A percentile compares a stretch with the other conserved stretches of the same genome.
phyloP scores from a whole-genome alignment of 2,113 vertebrate species.

The Corythornis madagascariensis region DNA sequence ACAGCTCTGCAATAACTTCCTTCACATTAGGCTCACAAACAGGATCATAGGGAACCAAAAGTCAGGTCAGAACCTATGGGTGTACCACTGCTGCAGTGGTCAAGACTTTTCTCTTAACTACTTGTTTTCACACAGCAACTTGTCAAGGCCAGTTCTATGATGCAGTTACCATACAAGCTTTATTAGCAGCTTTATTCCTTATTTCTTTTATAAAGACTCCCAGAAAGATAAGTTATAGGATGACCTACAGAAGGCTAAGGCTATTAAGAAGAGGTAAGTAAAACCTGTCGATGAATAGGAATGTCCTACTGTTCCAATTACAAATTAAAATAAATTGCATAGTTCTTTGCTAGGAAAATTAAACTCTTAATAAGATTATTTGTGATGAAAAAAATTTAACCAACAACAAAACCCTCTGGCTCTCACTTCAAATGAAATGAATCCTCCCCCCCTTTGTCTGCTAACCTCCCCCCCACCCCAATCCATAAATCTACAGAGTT shows the following conservation, averaged over 20 bases:
- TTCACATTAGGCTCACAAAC: neutral
- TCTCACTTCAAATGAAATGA: neutral
- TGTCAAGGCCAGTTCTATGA: neutral
- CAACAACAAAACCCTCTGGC: neutral
- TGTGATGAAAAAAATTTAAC: neutral
- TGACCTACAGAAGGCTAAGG: neutral
- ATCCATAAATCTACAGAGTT: neutral
- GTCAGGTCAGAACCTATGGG: constrained; percentile 23
- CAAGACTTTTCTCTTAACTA: neutral
- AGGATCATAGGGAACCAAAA: neutral
- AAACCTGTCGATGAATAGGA: neutral
- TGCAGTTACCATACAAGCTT: neutral
- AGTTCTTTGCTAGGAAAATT: constrained; percentile 10
- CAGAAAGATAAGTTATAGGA: neutral
- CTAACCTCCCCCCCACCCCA: neutral
- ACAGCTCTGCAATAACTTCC: neutral
- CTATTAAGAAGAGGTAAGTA: constrained; percentile 11
- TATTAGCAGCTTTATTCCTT: neutral
- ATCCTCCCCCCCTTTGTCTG: neutral
- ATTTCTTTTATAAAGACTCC: neutral
- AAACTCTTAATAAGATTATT: constrained; percentile 53
- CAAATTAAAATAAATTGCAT: neutral
- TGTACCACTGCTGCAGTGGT: neutral
- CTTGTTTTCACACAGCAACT: neutral
- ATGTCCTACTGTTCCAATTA: neutral